phyloP scores from a whole-genome alignment of 2,113 vertebrate genomes.

The Chloroceryle aenea region DNA sequence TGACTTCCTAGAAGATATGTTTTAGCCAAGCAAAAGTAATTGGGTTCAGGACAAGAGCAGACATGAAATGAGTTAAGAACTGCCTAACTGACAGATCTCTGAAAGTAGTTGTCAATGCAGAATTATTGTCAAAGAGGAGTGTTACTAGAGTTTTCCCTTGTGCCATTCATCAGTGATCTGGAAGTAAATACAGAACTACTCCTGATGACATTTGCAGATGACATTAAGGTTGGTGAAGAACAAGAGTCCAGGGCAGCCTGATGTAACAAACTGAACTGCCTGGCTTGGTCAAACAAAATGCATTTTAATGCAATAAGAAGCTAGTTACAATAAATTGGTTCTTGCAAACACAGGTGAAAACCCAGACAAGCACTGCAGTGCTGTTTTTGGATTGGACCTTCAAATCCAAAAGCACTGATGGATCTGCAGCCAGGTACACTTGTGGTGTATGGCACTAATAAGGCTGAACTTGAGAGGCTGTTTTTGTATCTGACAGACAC shows the following conservation, averaged over 20 bases:
- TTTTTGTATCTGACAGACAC: neutral
- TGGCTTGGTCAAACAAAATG: neutral
- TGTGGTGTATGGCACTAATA: neutral
- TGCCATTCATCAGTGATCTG: constrained; percentile 19
- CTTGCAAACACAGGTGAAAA: neutral
- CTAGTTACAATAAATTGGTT: neutral
- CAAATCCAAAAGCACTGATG: neutral
- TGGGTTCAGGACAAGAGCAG: constrained; percentile 40
- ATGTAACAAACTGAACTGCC: neutral
- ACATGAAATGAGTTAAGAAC: constrained; percentile 59
- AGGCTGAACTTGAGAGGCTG: neutral
- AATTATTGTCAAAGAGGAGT: constrained; percentile 33
- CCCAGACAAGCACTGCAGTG: neutral
- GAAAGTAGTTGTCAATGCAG: constrained; percentile 53
- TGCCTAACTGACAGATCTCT: constrained; percentile 39
- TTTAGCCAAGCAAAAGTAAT: constrained; percentile 46
- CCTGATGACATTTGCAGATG: constrained; percentile 21
- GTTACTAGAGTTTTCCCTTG: neutral
- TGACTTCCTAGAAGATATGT: neutral
- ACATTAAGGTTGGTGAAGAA: neutral
- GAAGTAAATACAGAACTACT: constrained; percentile 33
- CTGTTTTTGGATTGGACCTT: neutral
- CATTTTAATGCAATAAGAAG: neutral
- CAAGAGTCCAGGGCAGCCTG: neutral
- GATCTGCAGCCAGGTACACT: neutral